phyloP scores from a whole-genome alignment of 37 sponge, comb jelly and placozoan species.

The Diacarnus erythraeanus region DNA sequence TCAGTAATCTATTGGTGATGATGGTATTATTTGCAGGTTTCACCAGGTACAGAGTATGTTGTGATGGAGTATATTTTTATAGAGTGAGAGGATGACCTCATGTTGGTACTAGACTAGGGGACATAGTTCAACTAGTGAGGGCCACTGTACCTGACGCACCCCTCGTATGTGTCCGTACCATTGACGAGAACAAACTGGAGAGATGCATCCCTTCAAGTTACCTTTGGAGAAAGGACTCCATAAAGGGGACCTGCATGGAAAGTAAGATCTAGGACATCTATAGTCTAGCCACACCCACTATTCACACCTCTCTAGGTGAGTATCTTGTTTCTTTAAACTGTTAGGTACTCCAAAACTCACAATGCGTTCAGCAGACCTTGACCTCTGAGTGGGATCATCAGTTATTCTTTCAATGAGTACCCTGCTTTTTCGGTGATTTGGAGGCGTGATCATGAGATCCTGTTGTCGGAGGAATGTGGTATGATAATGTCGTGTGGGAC shows the following conservation, averaged over 20 bases:
- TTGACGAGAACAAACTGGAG: constrained; percentile 27
- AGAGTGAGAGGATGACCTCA: constrained; percentile 66
- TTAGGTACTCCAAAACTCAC: constrained; percentile 70
- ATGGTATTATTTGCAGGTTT: neutral
- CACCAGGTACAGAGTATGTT: constrained; percentile 46
- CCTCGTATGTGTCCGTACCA: constrained; percentile 30
- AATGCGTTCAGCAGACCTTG: constrained; percentile 41
- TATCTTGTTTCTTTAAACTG: too few relatives aligned
- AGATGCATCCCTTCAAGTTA: constrained; percentile 44
- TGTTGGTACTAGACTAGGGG: constrained; percentile 62
- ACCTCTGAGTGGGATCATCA: constrained; percentile 37
- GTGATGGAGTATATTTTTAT: constrained; percentile 77
- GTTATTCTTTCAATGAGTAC: constrained; percentile 72
- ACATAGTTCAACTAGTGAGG: constrained; percentile 56
- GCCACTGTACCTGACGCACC: neutral
- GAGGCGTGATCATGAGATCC: constrained; percentile 34
- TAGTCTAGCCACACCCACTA: neutral
- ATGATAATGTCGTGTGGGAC: constrained; percentile 47
- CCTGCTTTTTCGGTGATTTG: constrained; percentile 66
- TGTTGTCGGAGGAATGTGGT: neutral
- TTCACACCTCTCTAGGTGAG: too few relatives aligned
- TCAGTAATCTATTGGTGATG: neutral
- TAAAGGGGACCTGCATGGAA: constrained; percentile 24
- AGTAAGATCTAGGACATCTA: constrained; percentile 5
- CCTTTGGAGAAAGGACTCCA: constrained; percentile 31